These are phyloP conservation scores for Diglossa brunneiventris DNA, from an alignment of 2,113 vertebrate species.

Conservation along the genomic window DNA sequence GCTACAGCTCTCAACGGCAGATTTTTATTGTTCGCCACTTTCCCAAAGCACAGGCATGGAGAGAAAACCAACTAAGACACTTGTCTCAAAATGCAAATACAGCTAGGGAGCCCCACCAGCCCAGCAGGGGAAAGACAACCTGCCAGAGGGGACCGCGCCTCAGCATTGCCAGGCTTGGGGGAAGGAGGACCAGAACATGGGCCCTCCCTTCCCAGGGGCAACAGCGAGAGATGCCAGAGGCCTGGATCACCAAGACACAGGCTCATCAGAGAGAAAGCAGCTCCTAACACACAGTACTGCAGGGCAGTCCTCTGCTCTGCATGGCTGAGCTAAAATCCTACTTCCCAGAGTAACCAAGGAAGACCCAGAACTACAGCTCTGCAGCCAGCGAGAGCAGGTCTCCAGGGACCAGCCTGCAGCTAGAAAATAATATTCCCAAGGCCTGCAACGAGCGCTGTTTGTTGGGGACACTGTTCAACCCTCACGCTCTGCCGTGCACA, in stretches of 20 bases:
- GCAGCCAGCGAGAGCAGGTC: background rate
- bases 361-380: background rate
- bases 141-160: rapidly evolving
- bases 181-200: background rate
- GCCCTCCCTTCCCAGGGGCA: background rate
- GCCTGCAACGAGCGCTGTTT: rapidly evolving
- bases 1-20: background rate
- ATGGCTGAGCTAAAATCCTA: background rate
- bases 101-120: background rate
- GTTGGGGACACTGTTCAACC: background rate
- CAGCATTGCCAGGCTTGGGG: background rate
- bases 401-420: background rate
- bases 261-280: background rate
- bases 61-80: conserved; percentile 4
- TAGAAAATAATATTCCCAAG: conserved; percentile 5
- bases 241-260: background rate
- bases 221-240: background rate
- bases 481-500: rapidly evolving
- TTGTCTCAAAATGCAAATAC: background rate
- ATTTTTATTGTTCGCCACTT: conserved; percentile 44
- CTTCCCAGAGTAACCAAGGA: background rate
- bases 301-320: background rate
- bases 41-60: background rate
- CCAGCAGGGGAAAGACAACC: conserved; percentile 18
- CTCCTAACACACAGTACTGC: background rate